These are phyloP conservation scores for Stegana nigrithorax DNA, from an alignment of 2,888 invertebrate species.

Conservation along the genomic window DNA sequence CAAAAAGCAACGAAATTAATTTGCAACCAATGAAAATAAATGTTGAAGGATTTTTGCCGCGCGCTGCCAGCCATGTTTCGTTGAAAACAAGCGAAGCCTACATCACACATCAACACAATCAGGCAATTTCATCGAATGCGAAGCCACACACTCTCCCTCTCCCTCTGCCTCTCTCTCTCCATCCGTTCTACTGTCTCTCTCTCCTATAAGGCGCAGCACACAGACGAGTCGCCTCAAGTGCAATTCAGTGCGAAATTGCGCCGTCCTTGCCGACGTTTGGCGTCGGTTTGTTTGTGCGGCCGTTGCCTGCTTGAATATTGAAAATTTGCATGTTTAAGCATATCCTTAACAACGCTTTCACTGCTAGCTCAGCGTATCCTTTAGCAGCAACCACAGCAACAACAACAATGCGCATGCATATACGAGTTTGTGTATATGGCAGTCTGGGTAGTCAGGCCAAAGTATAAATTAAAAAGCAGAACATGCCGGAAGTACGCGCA, in stretches of 20 bases:
- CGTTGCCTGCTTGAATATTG: slow-evolving; percentile 61
- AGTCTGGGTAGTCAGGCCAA: neutral
- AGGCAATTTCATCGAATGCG: slow-evolving; percentile 64
- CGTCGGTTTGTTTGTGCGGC: slow-evolving; percentile 19
- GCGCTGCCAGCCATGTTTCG: slow-evolving; percentile 21
- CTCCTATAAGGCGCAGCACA: too few species aligned
- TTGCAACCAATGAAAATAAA: slow-evolving; percentile 18
- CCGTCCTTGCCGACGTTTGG: neutral
- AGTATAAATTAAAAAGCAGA: slow-evolving; percentile 26
- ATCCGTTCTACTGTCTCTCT: too few species aligned
- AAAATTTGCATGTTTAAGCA: slow-evolving; percentile 67
- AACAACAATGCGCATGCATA: too few species aligned
- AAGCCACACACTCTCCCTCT: slow-evolving; percentile 19
- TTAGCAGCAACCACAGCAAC: slow-evolving; percentile 2
- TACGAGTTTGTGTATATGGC: too few species aligned
- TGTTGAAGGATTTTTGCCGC: slow-evolving; percentile 19
- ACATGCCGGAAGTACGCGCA: slow-evolving; percentile 54
- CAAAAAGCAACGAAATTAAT: slow-evolving; percentile 10
- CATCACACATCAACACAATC: slow-evolving; percentile 68
- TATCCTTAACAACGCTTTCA: slow-evolving; percentile 58
- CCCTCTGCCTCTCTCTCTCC: too few species aligned
- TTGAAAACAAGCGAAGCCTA: slow-evolving; percentile 63
- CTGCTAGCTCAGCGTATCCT: slow-evolving; percentile 37
- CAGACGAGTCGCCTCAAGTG: slow-evolving; percentile 4
- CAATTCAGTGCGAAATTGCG: slow-evolving; percentile 9